Evolutionary conservation across 2,888 invertebrate species (phyloP).

Genomic region (Campoletis raptor): DNA sequence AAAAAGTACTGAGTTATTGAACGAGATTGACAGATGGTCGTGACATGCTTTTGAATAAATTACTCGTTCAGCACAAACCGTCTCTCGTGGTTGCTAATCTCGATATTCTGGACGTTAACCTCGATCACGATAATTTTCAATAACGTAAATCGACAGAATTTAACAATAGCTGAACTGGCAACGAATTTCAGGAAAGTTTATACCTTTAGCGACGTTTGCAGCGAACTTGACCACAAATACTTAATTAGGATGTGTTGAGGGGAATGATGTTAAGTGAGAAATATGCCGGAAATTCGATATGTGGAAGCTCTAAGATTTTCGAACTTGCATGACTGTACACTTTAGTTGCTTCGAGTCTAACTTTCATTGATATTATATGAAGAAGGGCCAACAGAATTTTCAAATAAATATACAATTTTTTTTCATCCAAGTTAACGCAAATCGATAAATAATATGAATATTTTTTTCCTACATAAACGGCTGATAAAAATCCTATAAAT

Average conservation of each 20-base stretch:
- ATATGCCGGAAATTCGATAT: slow-evolving; percentile 1
- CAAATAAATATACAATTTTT: neutral
- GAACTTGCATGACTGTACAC: neutral
- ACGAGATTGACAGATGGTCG: slow-evolving; percentile 28
- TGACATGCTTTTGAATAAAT: slow-evolving; percentile 26
- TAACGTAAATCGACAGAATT: slow-evolving; percentile 62
- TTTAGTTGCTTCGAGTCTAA: neutral
- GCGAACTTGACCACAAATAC: neutral
- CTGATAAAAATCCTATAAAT: neutral
- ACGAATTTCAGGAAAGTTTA: slow-evolving; percentile 13
- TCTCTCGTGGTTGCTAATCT: neutral
- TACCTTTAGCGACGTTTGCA: neutral
- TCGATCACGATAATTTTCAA: slow-evolving; percentile 24
- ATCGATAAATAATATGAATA: neutral
- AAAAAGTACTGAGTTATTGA: slow-evolving; percentile 8
- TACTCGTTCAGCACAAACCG: slow-evolving; percentile 25
- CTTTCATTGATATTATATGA: neutral
- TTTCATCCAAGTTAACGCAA: neutral
- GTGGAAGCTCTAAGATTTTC: neutral
- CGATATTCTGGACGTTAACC: slow-evolving; percentile 19
- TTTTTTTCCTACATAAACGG: neutral
- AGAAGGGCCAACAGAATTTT: neutral
- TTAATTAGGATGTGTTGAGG: neutral
- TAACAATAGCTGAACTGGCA: slow-evolving; percentile 56
- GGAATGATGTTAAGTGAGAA: slow-evolving; percentile 12